These are phyloP conservation scores for Anoncus sp. DNA, from an alignment of 2,888 invertebrate species.

Conservation along the genomic window DNA sequence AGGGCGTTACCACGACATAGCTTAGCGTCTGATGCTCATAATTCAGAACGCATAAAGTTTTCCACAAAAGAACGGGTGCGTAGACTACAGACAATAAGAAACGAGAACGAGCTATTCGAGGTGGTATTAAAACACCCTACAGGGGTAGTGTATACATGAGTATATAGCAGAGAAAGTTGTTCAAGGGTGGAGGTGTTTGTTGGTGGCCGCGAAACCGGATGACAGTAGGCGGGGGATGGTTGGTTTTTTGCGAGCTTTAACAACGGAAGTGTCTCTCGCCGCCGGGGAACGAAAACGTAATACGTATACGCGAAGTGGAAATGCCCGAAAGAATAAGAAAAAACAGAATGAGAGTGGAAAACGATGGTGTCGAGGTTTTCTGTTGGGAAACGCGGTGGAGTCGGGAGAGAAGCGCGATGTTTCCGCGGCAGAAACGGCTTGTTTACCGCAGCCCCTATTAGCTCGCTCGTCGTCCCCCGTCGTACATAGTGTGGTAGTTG, in stretches of 20 bases:
- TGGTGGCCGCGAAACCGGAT: conserved; percentile 42
- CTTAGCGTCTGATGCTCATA: conserved; percentile 20
- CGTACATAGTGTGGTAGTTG: conserved; percentile 3
- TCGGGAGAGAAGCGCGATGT: conserved; percentile 63
- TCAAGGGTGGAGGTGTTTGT: conserved; percentile 33
- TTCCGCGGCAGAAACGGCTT: conserved; percentile 75
- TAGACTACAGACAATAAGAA: conserved; percentile 31
- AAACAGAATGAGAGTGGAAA: conserved; percentile 42
- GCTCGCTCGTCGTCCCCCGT: conserved; percentile 66
- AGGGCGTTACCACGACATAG: neutral
- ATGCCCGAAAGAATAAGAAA: conserved; percentile 44
- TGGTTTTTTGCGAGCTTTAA: conserved; percentile 27
- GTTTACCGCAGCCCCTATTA: conserved; percentile 79
- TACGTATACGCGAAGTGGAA: conserved; percentile 42
- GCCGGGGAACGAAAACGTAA: conserved; percentile 28
- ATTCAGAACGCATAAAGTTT: conserved; percentile 29
- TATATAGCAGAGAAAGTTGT: conserved; percentile 62
- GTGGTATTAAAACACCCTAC: conserved; percentile 24
- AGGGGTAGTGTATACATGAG: conserved; percentile 35
- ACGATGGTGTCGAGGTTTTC: conserved; percentile 40
- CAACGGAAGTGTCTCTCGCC: conserved; percentile 48
- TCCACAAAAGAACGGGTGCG: conserved; percentile 24
- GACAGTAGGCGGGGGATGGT: conserved; percentile 1
- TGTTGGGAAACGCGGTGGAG: conserved; percentile 39
- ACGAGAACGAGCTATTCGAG: conserved; percentile 42